Evolutionary conservation across 2,113 vertebrate genomes (phyloP).

Genomic region (Erpornis zantholeuca): DNA sequence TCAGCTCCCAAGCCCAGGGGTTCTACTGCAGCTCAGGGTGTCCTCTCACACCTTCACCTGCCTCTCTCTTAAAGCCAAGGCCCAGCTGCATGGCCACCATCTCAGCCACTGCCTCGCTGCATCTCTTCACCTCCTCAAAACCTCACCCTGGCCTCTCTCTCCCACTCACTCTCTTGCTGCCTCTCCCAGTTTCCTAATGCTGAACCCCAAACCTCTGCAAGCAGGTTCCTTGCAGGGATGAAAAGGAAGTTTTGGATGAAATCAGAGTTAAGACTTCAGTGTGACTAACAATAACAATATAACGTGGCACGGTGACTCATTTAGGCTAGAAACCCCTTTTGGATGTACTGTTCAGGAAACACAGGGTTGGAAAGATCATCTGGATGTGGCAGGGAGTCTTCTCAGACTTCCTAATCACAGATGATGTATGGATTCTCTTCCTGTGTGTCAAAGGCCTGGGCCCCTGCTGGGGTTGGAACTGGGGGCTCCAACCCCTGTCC

Average conservation of each 20-base stretch:
- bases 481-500: too few species aligned
- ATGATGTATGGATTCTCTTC: not conserved
- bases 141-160: not conserved
- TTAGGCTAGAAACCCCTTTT: not conserved
- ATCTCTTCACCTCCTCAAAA: not conserved
- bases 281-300: not conserved
- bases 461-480: too few species aligned
- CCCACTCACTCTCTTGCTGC: not conserved
- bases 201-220: not conserved
- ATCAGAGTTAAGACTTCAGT: not conserved
- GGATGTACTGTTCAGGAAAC: not conserved
- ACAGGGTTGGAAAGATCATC: not conserved
- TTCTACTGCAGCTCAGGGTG: not conserved
- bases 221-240: not conserved
- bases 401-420: not conserved
- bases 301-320: accelerated
- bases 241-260: not conserved
- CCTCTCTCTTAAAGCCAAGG: not conserved
- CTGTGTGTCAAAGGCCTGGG: too few species aligned
- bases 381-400: not conserved
- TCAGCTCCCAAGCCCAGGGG: not conserved
- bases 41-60: not conserved
- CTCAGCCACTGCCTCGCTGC: not conserved
- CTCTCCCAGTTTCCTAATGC: not conserved
- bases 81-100: not conserved